These are phyloP conservation scores for Hippopotamyrus pictus DNA, from an alignment of 2,797 vertebrate genomes.

Conservation along the genomic window DNA sequence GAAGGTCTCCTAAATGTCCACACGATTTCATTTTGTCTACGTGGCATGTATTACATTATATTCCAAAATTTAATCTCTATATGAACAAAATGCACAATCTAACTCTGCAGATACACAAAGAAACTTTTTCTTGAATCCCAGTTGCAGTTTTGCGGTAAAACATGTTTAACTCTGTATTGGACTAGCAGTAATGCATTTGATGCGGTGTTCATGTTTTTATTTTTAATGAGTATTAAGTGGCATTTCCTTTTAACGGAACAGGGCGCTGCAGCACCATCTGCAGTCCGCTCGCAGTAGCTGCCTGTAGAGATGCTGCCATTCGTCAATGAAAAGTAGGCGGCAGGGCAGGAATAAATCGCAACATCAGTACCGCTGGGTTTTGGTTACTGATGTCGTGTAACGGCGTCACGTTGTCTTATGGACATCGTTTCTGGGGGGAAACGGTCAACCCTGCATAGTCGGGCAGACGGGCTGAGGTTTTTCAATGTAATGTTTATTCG, in stretches of 20 bases:
- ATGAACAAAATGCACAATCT: not conserved
- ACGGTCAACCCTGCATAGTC: not conserved
- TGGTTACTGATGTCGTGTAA: not conserved
- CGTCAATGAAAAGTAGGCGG: not conserved
- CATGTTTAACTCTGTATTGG: not conserved
- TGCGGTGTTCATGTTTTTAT: not conserved
- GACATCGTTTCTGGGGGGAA: not conserved
- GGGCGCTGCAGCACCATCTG: not conserved
- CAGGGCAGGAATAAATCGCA: not conserved
- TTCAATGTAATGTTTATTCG: not conserved
- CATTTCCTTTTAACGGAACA: not conserved
- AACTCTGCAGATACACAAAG: not conserved
- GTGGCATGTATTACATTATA: not conserved
- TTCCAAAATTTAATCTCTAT: not conserved
- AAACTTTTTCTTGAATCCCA: not conserved
- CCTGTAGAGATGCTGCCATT: not conserved
- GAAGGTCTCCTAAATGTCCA: not conserved
- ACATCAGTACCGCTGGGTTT: not conserved
- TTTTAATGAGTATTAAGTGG: not conserved
- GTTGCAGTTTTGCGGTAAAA: not conserved
- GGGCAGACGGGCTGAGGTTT: not conserved
- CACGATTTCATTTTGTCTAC: not conserved
- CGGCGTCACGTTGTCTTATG: not conserved
- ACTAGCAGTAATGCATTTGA: not conserved
- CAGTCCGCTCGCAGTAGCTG: not conserved